Base-by-base conservation (phyloP, 2,797 vertebrate genomes). In the Carapus acus region DNA sequence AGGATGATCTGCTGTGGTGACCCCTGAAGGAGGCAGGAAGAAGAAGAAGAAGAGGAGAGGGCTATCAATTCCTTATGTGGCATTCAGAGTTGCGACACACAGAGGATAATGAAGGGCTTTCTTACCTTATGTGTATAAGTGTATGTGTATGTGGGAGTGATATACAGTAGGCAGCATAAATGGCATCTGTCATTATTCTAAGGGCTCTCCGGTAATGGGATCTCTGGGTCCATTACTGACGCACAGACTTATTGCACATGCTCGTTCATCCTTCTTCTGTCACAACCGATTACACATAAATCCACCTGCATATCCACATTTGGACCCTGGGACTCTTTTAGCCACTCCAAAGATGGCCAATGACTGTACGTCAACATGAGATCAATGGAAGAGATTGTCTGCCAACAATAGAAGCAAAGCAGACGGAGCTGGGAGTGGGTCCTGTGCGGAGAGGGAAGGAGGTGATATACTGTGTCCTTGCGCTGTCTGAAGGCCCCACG, bases 381-480 rank as follows among this genome's bases (percentile, higher is more conserved):
- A 90, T 92, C 87, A 77, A 90, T 88, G 74, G 47, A 37, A 84
- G 84, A 77, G 45, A 76, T 54, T 76, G 68, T 58, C 60, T 47
- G 49, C 62, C 72, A 74, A 85, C 73, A 82, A 80, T 62, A 65
- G 42, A n/a, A 36, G 58, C 63, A 57, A 31, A 41, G 21, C 24
- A 22, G 58, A 54, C 29, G 20, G 59, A 54, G 31, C 23, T 67
- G 43, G 4, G 12, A 48, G 55, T 41, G 24, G 62, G 58, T 53
- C 57, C 54, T 27, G 48, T 19, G 55, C 17, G 47, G 18, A 60
- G 52, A 49, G 42, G 40, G 41, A 31, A 54, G 57, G 64, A 57
- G 1, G 18, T 37, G 62, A 71, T 62, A 37, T 29, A 43, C 48
- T 71, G 14, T 76, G 65, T 43, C 65, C 67, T 74, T 76, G 58